phyloP scores from a whole-genome alignment of 1,140 invertebrate genomes.

The Matsumurasca onukii region DNA sequence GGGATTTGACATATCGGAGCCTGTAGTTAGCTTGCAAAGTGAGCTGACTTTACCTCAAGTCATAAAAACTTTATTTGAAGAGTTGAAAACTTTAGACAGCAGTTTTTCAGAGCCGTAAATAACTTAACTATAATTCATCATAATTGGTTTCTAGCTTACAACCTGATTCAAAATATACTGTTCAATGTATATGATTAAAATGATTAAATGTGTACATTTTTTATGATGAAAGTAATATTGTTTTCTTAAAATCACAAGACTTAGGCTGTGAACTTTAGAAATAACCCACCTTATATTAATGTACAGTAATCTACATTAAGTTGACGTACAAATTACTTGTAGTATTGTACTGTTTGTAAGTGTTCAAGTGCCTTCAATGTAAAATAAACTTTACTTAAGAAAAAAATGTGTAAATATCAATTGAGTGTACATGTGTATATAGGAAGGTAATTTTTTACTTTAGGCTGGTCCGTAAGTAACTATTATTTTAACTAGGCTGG shows the following conservation, averaged over 20 bases:
- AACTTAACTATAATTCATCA: background rate
- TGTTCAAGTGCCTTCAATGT: conserved; percentile 16
- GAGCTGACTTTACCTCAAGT: conserved; percentile 17
- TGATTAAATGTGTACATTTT: too few relatives aligned
- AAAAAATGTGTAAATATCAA: too few relatives aligned
- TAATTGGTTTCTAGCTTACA: too few relatives aligned
- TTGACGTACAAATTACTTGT: background rate
- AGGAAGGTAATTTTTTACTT: too few relatives aligned
- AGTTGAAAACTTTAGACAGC: conserved; percentile 8
- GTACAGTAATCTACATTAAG: too few relatives aligned
- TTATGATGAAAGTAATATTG: too few relatives aligned
- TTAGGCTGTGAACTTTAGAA: conserved; percentile 15
- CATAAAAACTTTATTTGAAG: conserved; percentile 19
- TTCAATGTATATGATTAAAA: background rate
- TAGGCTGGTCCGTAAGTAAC: too few relatives aligned
- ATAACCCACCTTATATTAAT: background rate
- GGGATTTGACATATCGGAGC: conserved; percentile 17
- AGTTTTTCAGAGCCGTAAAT: conserved; percentile 9
- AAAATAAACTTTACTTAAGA: too few relatives aligned
- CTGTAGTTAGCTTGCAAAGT: conserved; percentile 17
- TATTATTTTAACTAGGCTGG: too few relatives aligned
- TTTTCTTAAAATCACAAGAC: background rate
- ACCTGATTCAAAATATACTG: background rate
- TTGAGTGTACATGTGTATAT: too few relatives aligned
- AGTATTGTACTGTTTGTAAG: background rate